Evolutionary conservation across 1,140 invertebrate genomes (phyloP), one percentile per base, ranked within the genome.

Genomic region (Zaprionus tsacasi): DNA sequence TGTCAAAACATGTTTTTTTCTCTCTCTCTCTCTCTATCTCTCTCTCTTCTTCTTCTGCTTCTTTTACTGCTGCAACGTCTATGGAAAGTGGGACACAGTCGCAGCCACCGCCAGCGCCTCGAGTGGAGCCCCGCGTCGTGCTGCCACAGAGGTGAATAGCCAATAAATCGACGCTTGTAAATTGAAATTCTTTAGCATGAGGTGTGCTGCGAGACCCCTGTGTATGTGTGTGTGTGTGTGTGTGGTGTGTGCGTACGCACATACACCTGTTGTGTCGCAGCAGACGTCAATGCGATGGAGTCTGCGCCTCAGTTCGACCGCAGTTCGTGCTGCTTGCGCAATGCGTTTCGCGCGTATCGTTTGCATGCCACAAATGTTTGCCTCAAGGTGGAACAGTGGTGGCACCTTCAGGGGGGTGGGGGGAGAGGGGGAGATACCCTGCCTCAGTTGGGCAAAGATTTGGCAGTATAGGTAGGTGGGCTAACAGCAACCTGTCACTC

Each of bases 131-230:
- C 25, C 25, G 38, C 12, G 60, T 17, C 33, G 57, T n/a, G 54
- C 80, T 80, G 76, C 76, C 70, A 71, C 83, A 75, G 83, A 91
- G 89, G 89, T 91, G 89, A 91, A 91, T 91, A 91, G 89, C 89
- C 89, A 91, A 91, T 91, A 91, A 91, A 91, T 91, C 82, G 82
- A 83, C 81, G 89, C 82, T 89, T 85, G 85, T 90, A 89, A 89
- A 89, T 89, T 89, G 81, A 89, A 89, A 89, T 89, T 89, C 85
- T 88, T 88, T 81, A 70, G 83, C 80, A 76, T 57, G 66, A 55
- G 71, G 85, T 76, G 74, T 71, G 73, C n/a, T 21, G 36, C 33
- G 33, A 35, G 33, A 35, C 17, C 12, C 11, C 33, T 27, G 15
- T 56, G 17, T 33, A 17, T 48, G 15, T 21, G 43, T 33, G 38